Evolutionary conservation across 1,140 invertebrate species (phyloP).

Genomic region (Drosophila nebulosa): DNA sequence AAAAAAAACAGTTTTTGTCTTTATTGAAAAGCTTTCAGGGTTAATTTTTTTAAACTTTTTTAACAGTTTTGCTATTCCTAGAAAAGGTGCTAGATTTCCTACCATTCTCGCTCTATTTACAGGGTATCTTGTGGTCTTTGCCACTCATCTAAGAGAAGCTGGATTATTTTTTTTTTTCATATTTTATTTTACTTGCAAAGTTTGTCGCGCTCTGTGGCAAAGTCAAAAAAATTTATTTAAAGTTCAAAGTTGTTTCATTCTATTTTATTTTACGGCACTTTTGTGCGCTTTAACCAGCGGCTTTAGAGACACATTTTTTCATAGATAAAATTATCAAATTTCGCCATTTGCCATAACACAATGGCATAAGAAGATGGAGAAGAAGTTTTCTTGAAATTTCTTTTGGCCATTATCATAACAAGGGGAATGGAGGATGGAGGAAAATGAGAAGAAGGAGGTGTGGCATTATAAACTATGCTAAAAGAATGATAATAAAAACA

Average conservation of each 20-base stretch:
- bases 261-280: slow-evolving; percentile 38
- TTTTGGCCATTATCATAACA: neutral
- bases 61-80: too few species aligned
- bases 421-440: neutral
- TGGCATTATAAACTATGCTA: neutral
- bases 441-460: neutral
- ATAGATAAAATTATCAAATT: slow-evolving; percentile 25
- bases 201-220: slow-evolving; percentile 33
- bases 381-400: neutral
- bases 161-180: neutral
- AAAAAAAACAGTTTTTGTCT: too few species aligned
- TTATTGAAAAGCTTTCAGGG: too few species aligned
- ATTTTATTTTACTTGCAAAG: slow-evolving; percentile 61
- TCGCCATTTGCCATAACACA: slow-evolving; percentile 1
- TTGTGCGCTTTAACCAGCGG: neutral
- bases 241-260: slow-evolving; percentile 33
- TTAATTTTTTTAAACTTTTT: too few species aligned
- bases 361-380: neutral
- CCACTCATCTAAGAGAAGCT: neutral
- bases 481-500: neutral
- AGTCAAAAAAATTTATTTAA: slow-evolving; percentile 67
- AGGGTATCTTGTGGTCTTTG: neutral
- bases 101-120: too few species aligned
- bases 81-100: too few species aligned
- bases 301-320: slow-evolving; percentile 16